These are phyloP conservation scores for Carassius carassius DNA, from an alignment of 2,113 vertebrate genomes.

Conservation along the genomic window DNA sequence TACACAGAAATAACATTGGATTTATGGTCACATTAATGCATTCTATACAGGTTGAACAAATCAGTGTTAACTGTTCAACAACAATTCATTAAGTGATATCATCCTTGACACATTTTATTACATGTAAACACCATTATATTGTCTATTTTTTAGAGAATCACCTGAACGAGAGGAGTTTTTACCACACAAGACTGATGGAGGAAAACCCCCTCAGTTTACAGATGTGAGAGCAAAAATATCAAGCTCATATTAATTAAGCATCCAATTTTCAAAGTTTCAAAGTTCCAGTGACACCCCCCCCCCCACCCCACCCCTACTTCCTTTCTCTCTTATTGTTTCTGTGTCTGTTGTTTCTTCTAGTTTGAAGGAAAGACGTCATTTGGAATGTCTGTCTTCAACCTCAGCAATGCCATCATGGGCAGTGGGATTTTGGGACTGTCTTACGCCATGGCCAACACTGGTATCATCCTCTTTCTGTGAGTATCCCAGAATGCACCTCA, in stretches of 20 bases:
- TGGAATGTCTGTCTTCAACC: conserved; percentile 86
- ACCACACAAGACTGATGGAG: conserved; percentile 67
- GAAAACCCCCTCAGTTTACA: conserved; percentile 77
- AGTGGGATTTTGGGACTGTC: conserved; percentile 84
- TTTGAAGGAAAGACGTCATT: conserved; percentile 85
- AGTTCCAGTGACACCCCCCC: background rate
- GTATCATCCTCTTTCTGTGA: conserved; percentile 83
- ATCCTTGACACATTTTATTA: background rate
- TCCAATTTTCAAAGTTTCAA: background rate
- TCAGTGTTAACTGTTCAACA: background rate
- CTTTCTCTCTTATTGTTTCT: too few relatives aligned
- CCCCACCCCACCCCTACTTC: background rate
- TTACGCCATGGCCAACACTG: conserved; percentile 85
- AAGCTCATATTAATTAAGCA: background rate
- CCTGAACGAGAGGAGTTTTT: conserved; percentile 76
- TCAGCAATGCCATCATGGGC: conserved; percentile 87
- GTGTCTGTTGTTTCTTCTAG: conserved; percentile 62
- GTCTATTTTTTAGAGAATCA: conserved; percentile 54
- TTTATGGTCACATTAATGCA: conserved; percentile 12
- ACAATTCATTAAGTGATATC: background rate
- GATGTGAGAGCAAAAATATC: conserved; percentile 76
- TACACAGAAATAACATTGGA: background rate
- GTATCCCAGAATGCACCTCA: conserved; percentile 55
- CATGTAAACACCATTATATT: background rate
- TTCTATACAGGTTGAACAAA: background rate